These are phyloP conservation scores for Pipistrellus pipistrellus DNA, from an alignment of 2,797 vertebrate genomes.

Conservation along the genomic window DNA sequence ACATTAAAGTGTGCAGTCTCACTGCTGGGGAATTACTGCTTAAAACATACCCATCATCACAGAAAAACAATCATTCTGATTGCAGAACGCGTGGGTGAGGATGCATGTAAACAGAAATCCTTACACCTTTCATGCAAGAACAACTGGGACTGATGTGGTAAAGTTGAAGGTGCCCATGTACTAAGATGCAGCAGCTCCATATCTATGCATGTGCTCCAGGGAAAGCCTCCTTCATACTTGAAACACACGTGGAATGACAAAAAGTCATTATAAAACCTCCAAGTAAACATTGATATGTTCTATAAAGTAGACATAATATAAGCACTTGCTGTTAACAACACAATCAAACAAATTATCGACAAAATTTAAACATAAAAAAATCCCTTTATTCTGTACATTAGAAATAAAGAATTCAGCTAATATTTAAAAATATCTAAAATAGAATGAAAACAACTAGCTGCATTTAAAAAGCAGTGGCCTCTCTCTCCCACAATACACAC, in stretches of 20 bases:
- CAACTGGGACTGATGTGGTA: not conserved
- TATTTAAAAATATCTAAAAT: not conserved
- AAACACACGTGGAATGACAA: not conserved
- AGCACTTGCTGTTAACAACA: not conserved
- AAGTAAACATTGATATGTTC: not conserved
- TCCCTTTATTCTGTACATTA: not conserved
- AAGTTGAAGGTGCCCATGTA: not conserved
- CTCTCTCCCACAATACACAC: too few species aligned
- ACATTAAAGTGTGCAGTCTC: not conserved
- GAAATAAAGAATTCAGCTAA: not conserved
- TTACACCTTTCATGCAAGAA: not conserved
- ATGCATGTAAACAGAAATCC: not conserved
- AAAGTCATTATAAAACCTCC: not conserved
- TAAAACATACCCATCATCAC: not conserved
- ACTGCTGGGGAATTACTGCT: not conserved
- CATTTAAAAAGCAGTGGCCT: not conserved
- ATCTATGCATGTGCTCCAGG: too few species aligned
- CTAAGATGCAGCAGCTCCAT: not conserved
- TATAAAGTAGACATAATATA: not conserved
- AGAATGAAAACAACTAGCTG: not conserved
- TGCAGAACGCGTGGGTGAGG: not conserved
- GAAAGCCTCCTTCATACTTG: not conserved
- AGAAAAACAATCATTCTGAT: not conserved
- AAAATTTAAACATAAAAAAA: not conserved
- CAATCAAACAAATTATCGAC: not conserved